phyloP scores from a whole-genome alignment of 2,888 invertebrate genomes.

The Euphydryas editha region DNA sequence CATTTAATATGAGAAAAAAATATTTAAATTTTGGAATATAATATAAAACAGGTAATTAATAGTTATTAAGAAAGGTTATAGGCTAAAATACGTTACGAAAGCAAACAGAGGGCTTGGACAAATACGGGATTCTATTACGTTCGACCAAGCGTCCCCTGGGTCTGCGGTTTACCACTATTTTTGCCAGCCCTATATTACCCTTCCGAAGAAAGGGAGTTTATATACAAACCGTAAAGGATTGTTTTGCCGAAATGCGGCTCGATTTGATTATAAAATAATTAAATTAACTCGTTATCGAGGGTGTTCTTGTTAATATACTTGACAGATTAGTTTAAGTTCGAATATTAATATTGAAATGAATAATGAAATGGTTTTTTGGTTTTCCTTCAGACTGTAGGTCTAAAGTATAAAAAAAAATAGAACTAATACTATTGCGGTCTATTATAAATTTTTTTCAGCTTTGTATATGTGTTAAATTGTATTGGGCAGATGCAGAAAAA shows the following conservation, averaged over 20 bases:
- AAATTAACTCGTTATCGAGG: slow-evolving; percentile 14
- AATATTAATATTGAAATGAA: not conserved
- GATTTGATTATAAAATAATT: slow-evolving; percentile 31
- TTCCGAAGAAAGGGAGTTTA: slow-evolving; percentile 47
- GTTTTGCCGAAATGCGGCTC: slow-evolving; percentile 21
- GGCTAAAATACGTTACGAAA: not conserved
- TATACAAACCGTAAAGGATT: slow-evolving; percentile 29
- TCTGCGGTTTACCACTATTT: slow-evolving; percentile 48
- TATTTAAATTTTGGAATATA: too few relatives aligned
- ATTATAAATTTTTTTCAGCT: too few relatives aligned
- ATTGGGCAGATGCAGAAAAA: too few relatives aligned
- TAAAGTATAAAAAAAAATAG: too few relatives aligned
- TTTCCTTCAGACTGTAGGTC: too few relatives aligned
- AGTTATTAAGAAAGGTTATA: too few relatives aligned
- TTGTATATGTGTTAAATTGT: too few relatives aligned
- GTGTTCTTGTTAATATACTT: not conserved
- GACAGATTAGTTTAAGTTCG: not conserved
- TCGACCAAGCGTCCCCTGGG: slow-evolving; percentile 34
- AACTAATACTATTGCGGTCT: too few relatives aligned
- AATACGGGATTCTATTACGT: slow-evolving; percentile 47
- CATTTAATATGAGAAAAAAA: too few relatives aligned
- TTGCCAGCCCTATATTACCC: slow-evolving; percentile 45
- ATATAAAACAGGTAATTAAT: too few relatives aligned
- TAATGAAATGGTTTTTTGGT: too few relatives aligned
- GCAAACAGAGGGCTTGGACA: slow-evolving; percentile 38